Evolutionary conservation across 30 jellyfish, hydroid and myxozoan species (phyloP).

Genomic region (Pelagia noctiluca): DNA sequence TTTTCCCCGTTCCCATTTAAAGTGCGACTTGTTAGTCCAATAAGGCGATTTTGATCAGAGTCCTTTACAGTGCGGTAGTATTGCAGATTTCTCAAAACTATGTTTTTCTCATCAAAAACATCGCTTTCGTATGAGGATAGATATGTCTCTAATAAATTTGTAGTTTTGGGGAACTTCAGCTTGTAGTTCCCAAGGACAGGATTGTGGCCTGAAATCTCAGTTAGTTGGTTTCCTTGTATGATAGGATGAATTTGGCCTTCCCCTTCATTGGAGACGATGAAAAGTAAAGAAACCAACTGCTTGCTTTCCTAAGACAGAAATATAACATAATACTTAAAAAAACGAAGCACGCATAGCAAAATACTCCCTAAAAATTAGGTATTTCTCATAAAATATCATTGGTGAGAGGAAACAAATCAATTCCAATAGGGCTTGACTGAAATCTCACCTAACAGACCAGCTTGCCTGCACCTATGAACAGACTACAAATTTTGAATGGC

Average conservation of each 20-base stretch:
- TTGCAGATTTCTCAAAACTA: conserved; percentile 58
- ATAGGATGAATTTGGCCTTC: conserved; percentile 35
- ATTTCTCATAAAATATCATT: too few relatives aligned
- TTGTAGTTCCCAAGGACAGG: conserved; percentile 73
- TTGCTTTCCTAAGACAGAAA: conserved; percentile 44
- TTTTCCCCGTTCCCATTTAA: conserved; percentile 43
- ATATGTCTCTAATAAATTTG: conserved; percentile 57
- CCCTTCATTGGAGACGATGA: conserved; percentile 89
- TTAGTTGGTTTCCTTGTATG: conserved; percentile 39
- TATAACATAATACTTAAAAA: not conserved
- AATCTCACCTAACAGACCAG: too few relatives aligned
- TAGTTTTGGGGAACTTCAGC: conserved; percentile 63
- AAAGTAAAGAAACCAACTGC: conserved; percentile 84
- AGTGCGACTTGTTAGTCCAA: conserved; percentile 82
- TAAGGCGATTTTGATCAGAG: conserved; percentile 60
- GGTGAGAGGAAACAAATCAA: too few relatives aligned
- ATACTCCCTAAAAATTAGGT: not conserved
- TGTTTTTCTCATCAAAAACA: conserved; percentile 76
- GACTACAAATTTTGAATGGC: too few relatives aligned
- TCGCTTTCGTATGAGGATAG: conserved; percentile 73
- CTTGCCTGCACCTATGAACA: too few relatives aligned
- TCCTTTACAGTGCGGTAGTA: conserved; percentile 62
- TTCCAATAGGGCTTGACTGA: too few relatives aligned
- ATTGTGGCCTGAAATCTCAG: conserved; percentile 71
- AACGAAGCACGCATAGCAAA: not conserved